Conservation (phyloP, 2,113 vertebrate species). For the Proterorhinus semilunaris region DNA sequence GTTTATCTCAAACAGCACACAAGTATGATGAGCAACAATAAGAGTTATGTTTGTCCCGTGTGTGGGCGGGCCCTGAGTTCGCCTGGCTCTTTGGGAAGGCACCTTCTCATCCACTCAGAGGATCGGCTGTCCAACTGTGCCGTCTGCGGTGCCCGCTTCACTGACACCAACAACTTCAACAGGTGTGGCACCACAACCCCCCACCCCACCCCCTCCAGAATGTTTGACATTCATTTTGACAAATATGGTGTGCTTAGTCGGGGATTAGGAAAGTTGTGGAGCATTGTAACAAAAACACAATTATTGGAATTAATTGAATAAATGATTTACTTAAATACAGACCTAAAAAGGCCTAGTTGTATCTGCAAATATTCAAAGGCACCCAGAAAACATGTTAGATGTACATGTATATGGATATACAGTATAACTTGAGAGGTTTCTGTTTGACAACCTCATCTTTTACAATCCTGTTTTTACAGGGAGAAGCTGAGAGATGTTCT, state of each 20-base stretch:
- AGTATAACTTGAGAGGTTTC: constrained; percentile 1
- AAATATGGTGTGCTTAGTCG: too few species aligned
- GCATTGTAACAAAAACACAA: background rate
- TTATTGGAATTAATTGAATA: background rate
- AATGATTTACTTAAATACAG: too few species aligned
- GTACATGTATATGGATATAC: background rate
- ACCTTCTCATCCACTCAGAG: constrained; percentile 95
- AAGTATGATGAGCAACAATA: constrained; percentile 86
- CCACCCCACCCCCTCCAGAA: too few species aligned
- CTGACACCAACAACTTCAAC: constrained; percentile 93
- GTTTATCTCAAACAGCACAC: constrained; percentile 82
- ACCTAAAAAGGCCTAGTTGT: too few species aligned
- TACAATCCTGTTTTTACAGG: constrained; percentile 57
- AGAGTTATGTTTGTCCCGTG: constrained; percentile 94
- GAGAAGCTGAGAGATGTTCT: constrained; percentile 93
- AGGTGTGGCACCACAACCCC: constrained; percentile 77
- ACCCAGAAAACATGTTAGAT: too few species aligned
- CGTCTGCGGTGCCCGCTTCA: constrained; percentile 92
- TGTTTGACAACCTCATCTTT: background rate
- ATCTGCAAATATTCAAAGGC: too few species aligned
- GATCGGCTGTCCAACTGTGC: constrained; percentile 97
- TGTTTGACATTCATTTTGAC: too few species aligned
- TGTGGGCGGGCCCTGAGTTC: constrained; percentile 95
- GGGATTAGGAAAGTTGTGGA: background rate
- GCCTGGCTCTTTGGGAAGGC: constrained; percentile 91